Conservation (phyloP, 2,797 vertebrate genomes). For the Hippocampus kuda region DNA sequence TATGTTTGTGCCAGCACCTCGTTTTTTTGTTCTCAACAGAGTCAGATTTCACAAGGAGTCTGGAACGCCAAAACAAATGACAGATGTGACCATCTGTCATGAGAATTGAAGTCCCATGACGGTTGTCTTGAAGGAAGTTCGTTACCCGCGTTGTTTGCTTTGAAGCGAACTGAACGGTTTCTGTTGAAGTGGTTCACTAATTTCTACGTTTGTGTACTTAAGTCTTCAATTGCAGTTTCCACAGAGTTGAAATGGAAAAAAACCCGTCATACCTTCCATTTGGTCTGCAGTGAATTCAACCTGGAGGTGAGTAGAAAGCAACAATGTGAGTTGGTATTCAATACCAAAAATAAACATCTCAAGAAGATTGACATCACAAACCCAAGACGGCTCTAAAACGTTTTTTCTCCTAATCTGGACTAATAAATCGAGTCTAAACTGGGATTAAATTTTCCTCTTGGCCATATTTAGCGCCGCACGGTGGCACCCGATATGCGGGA, state of each 20-base stretch:
- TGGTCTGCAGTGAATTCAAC: slow-evolving; percentile 67
- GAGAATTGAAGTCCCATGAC: not conserved
- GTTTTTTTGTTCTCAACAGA: too few relatives aligned
- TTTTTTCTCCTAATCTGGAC: slow-evolving; percentile 4
- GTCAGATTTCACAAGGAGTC: slow-evolving; percentile 7
- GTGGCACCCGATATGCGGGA: slow-evolving; percentile 27
- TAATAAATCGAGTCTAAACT: slow-evolving; percentile 22
- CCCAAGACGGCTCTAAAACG: not conserved
- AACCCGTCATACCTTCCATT: slow-evolving; percentile 60
- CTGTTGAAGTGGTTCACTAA: not conserved
- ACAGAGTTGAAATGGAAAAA: slow-evolving; percentile 1
- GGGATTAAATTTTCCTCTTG: slow-evolving; percentile 30
- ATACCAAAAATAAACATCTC: slow-evolving; percentile 12
- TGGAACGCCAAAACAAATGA: slow-evolving; percentile 5
- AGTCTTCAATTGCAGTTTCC: not conserved
- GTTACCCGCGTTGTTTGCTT: not conserved
- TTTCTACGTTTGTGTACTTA: not conserved
- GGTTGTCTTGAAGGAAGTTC: not conserved
- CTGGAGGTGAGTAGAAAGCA: slow-evolving; percentile 52
- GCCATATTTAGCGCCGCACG: slow-evolving; percentile 49
- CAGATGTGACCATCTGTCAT: slow-evolving; percentile 9
- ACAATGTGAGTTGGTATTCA: slow-evolving; percentile 16
- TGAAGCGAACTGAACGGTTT: not conserved
- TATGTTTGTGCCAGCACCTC: too few relatives aligned
- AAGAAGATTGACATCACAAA: slow-evolving; percentile 6